These are phyloP conservation scores for Bovichtus diacanthus DNA, from an alignment of 2,797 vertebrate genomes.

Conservation along the genomic window DNA sequence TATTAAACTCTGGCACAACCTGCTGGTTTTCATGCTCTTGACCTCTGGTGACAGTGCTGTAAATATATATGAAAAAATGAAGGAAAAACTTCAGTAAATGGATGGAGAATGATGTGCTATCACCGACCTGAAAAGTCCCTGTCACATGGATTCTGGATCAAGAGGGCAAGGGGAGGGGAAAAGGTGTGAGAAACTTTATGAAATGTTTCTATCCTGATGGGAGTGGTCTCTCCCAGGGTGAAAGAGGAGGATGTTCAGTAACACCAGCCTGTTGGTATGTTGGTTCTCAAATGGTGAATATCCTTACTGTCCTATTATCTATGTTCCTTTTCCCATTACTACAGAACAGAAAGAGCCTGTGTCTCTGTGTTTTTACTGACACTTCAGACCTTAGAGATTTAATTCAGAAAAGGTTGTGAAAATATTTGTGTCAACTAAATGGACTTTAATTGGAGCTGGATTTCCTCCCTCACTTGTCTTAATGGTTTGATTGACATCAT, in stretches of 20 bases:
- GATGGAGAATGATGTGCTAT: neutral
- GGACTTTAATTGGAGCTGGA: neutral
- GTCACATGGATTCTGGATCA: neutral
- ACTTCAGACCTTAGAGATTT: neutral
- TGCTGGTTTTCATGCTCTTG: neutral
- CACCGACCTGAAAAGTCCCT: neutral
- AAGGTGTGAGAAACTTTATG: neutral
- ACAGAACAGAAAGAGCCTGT: neutral
- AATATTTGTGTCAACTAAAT: constrained; percentile 3
- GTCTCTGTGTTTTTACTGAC: neutral
- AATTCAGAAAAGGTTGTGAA: constrained; percentile 14
- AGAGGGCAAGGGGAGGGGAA: neutral
- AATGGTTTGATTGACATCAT: constrained; percentile 5
- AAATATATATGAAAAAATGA: too few relatives aligned
- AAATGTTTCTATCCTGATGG: neutral
- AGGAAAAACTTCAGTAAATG: neutral
- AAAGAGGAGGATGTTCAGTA: neutral
- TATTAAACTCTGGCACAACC: neutral
- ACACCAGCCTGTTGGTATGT: neutral
- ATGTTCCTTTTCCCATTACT: neutral
- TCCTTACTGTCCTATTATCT: neutral
- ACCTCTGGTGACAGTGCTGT: neutral
- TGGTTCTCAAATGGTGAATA: neutral
- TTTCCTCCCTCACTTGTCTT: neutral
- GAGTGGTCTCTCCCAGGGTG: neutral